Conservation (phyloP, 2,113 vertebrate species). For the Salvelinus fontinalis region DNA sequence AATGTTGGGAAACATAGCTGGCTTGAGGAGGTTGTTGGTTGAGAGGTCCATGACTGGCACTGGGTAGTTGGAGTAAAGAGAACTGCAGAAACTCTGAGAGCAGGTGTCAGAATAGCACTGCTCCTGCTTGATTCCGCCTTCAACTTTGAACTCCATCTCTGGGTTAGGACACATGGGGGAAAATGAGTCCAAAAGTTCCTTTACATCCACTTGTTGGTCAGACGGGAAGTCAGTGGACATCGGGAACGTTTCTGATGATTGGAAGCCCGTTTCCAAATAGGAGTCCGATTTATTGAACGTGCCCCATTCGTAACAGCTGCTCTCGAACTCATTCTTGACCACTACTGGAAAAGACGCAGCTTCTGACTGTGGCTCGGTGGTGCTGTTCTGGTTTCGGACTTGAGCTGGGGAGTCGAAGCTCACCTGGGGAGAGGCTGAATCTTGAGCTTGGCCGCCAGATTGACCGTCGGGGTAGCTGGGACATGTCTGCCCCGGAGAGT, state of each 20-base stretch:
- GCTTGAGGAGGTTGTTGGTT: slow-evolving; percentile 66
- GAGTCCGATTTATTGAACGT: slow-evolving; percentile 73
- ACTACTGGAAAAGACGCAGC: slow-evolving; percentile 81
- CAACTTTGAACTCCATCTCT: slow-evolving; percentile 78
- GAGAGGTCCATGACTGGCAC: slow-evolving; percentile 70
- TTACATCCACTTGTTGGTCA: slow-evolving; percentile 79
- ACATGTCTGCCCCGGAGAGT: slow-evolving; percentile 74
- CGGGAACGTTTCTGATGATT: slow-evolving; percentile 74
- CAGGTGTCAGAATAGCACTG: slow-evolving; percentile 76
- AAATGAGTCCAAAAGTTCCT: slow-evolving; percentile 79
- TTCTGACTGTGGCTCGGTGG: slow-evolving; percentile 79
- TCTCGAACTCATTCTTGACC: slow-evolving; percentile 85
- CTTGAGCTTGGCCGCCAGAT: slow-evolving; percentile 65
- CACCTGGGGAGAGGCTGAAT: slow-evolving; percentile 65
- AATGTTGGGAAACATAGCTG: slow-evolving; percentile 54
- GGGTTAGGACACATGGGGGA: slow-evolving; percentile 72
- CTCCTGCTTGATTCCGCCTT: slow-evolving; percentile 76
- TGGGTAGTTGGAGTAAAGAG: slow-evolving; percentile 73
- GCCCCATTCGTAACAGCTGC: slow-evolving; percentile 86
- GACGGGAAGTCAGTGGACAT: slow-evolving; percentile 75
- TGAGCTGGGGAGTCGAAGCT: slow-evolving; percentile 75
- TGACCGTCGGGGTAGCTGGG: slow-evolving; percentile 71
- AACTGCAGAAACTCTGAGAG: slow-evolving; percentile 70
- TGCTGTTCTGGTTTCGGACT: slow-evolving; percentile 73
- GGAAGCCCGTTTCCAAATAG: slow-evolving; percentile 77